phyloP scores from a whole-genome alignment of 2,797 vertebrate genomes.

The Enteromius mattozi region DNA sequence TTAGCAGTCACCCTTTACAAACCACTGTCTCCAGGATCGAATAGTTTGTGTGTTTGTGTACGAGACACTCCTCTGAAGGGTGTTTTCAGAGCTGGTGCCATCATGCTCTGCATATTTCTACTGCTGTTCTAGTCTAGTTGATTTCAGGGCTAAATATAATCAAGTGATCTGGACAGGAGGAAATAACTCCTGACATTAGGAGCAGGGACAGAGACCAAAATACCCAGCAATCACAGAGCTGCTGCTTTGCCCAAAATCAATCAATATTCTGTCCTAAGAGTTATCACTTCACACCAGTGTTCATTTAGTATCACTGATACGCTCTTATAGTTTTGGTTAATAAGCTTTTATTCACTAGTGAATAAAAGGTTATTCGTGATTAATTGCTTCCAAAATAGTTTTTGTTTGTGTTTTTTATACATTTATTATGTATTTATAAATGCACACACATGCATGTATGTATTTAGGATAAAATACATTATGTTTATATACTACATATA shows the following conservation, averaged over 20 bases:
- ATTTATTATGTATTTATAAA: too few relatives aligned
- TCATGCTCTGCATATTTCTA: background rate
- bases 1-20: constrained; percentile 45
- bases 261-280: background rate
- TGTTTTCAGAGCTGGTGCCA: background rate
- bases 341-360: background rate
- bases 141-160: constrained; percentile 62
- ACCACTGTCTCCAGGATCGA: constrained; percentile 38
- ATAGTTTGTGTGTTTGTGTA: constrained; percentile 40
- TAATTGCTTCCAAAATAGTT: too few relatives aligned
- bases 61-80: background rate
- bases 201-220: constrained; percentile 69
- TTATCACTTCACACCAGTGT: background rate
- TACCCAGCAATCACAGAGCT: constrained; percentile 74
- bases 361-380: too few relatives aligned
- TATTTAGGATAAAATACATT: too few relatives aligned
- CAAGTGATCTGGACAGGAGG: constrained; percentile 75
- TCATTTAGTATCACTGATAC: background rate
- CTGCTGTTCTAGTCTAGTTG: constrained; percentile 54
- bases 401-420: too few relatives aligned
- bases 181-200: constrained; percentile 75
- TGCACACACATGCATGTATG: too few relatives aligned
- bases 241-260: constrained; percentile 6
- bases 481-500: too few relatives aligned
- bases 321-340: background rate